Evolutionary conservation across 2,113 vertebrate genomes (phyloP).

Genomic region (Gymnocephalus cernua): DNA sequence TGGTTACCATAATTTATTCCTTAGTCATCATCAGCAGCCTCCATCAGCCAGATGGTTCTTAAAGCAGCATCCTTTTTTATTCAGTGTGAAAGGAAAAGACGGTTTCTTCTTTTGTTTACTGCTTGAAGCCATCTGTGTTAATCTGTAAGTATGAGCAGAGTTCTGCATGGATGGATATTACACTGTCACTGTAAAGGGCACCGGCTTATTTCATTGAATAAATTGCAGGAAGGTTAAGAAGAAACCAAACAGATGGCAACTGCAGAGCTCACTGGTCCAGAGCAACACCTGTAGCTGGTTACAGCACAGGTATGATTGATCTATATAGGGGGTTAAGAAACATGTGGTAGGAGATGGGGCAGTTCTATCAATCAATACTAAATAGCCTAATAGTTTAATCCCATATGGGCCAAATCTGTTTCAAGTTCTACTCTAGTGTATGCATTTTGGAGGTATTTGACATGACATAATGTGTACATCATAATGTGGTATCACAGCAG

Average conservation of each 20-base stretch:
- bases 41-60: conserved; percentile 46
- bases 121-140: conserved; percentile 62
- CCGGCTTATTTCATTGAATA: conserved; percentile 50
- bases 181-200: conserved; percentile 61
- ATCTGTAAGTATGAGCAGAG: conserved; percentile 56
- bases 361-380: conserved; percentile 18
- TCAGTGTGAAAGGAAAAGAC: conserved; percentile 22
- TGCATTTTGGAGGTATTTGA: conserved; percentile 28
- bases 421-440: conserved; percentile 23
- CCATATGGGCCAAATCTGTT: conserved; percentile 22
- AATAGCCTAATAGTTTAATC: conserved; percentile 29
- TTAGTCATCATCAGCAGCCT: conserved; percentile 23
- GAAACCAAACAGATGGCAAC: conserved; percentile 66
- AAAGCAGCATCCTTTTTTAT: conserved; percentile 25
- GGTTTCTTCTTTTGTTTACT: conserved; percentile 43
- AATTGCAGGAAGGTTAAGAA: conserved; percentile 52
- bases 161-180: conserved; percentile 54
- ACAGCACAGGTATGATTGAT: conserved; percentile 42
- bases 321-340: conserved; percentile 27
- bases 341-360: neutral
- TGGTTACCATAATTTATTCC: conserved; percentile 42
- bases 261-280: conserved; percentile 39
- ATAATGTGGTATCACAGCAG: conserved; percentile 33
- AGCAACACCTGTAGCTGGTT: conserved; percentile 56
- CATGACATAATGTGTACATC: conserved; percentile 25